These are phyloP conservation scores for Chrysaora quinquecirrha DNA, from an alignment of 30 jellyfish, hydroid and myxozoan genomes.

Conservation along the genomic window DNA sequence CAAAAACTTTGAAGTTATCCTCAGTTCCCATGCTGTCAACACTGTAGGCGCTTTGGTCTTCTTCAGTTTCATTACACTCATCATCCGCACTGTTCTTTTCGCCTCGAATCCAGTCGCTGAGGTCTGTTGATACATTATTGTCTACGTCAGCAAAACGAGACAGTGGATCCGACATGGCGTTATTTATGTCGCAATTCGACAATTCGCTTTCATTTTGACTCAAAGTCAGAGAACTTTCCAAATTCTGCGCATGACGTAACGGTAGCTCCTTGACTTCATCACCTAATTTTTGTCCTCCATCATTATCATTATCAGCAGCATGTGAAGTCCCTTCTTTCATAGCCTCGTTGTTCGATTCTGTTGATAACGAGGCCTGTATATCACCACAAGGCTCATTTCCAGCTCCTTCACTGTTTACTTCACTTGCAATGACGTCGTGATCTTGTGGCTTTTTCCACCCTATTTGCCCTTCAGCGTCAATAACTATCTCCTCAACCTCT, in stretches of 20 bases:
- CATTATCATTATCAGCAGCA: no score
- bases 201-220: not conserved
- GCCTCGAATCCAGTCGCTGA: not conserved
- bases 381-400: not conserved
- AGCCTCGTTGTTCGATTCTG: no score
- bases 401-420: no score
- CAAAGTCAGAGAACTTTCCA: no score
- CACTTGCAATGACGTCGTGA: no score
- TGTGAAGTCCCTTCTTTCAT: no score
- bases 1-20: conserved; percentile 33
- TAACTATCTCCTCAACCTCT: conserved; percentile 19
- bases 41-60: conserved; percentile 19
- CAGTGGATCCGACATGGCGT: not conserved
- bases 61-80: conserved; percentile 14
- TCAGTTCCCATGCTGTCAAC: conserved; percentile 66
- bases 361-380: no score
- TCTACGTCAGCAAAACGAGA: not conserved
- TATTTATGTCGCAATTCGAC: not conserved
- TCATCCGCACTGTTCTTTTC: conserved; percentile 4
- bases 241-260: no score
- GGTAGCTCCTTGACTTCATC: no score
- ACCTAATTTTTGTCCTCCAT: no score
- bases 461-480: not conserved
- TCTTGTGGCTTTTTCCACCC: not conserved
- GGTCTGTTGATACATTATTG: not conserved